These are phyloP conservation scores for Drosophila kikkawai DNA, from an alignment of 1,140 invertebrate genomes.

Conservation along the genomic window DNA sequence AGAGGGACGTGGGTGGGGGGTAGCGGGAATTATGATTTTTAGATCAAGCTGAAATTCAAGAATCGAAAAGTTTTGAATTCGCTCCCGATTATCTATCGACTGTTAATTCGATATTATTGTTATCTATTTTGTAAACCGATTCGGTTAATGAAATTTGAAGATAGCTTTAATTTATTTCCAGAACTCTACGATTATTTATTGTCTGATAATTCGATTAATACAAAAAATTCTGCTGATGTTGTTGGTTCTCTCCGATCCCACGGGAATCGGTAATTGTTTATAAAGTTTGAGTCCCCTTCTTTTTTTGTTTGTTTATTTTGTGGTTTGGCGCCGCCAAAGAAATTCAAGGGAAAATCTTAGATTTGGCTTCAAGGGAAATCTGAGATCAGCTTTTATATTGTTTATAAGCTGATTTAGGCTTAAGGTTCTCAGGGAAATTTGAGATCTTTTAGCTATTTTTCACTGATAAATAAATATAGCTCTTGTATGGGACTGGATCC, in stretches of 20 bases:
- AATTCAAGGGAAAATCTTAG: neutral
- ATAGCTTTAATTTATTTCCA: neutral
- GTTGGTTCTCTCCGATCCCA: neutral
- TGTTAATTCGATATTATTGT: neutral
- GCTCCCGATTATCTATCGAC: neutral
- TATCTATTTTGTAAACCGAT: neutral
- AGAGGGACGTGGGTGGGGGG: neutral
- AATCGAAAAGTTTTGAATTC: neutral
- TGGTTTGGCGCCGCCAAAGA: neutral
- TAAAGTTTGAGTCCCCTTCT: neutral
- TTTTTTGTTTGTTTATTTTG: neutral
- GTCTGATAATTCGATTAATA: neutral
- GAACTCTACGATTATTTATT: neutral
- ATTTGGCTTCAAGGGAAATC: conserved; percentile 1
- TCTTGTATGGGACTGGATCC: neutral
- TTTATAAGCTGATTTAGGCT: neutral
- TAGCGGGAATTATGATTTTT: conserved; percentile 10
- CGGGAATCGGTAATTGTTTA: conserved; percentile 1
- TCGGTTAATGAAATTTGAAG: neutral
- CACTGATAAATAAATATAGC: neutral
- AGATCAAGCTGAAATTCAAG: conserved; percentile 2
- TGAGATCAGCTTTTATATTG: neutral
- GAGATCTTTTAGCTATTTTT: neutral
- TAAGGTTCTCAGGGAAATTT: neutral
- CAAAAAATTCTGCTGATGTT: neutral